These are phyloP conservation scores for Paratrypauchen microcephalus DNA, from an alignment of 2,797 vertebrate genomes.

Conservation along the genomic window DNA sequence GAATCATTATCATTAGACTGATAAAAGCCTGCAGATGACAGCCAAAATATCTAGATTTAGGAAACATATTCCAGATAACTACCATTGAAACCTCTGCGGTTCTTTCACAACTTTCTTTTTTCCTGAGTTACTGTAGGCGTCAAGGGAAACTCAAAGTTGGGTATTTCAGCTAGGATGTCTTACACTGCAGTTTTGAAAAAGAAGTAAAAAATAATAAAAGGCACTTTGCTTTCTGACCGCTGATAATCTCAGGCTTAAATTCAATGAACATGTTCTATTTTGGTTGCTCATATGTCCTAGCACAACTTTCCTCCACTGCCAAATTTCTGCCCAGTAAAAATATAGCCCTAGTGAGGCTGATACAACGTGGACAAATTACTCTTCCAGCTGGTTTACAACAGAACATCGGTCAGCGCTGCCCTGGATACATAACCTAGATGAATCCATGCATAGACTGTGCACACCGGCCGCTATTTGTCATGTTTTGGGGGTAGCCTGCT, in stretches of 20 bases:
- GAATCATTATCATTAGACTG: too few relatives aligned
- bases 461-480: conserved; percentile 43
- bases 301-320: conserved; percentile 21
- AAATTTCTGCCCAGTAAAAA: conserved; percentile 33
- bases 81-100: background rate
- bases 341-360: conserved; percentile 37
- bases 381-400: conserved; percentile 45
- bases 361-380: conserved; percentile 54
- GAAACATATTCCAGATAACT: too few relatives aligned
- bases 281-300: conserved; percentile 33
- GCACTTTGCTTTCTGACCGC: background rate
- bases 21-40: too few relatives aligned
- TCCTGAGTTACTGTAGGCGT: background rate
- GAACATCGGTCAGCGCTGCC: conserved; percentile 63
- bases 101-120: background rate
- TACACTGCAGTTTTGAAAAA: background rate
- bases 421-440: conserved; percentile 64
- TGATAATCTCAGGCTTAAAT: background rate
- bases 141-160: background rate
- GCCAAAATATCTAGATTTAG: too few relatives aligned
- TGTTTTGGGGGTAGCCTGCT: conserved; percentile 32
- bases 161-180: too few relatives aligned
- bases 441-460: conserved; percentile 39
- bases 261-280: conserved; percentile 1
- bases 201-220: background rate